These are phyloP conservation scores for Micrasema minimum DNA, from an alignment of 1,140 invertebrate genomes.

Conservation along the genomic window DNA sequence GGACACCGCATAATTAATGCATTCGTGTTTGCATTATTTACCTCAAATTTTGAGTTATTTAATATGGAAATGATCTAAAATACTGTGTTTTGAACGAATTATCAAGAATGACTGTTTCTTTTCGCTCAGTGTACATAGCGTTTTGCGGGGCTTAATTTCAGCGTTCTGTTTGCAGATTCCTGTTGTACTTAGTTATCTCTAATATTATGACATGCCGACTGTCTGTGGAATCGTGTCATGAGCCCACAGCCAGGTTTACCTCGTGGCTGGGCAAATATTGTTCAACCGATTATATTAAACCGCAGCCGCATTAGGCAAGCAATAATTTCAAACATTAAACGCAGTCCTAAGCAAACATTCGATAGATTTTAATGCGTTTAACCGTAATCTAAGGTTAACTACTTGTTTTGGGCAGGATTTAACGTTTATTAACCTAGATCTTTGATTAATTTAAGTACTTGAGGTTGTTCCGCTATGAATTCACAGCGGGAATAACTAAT, in stretches of 20 bases:
- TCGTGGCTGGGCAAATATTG: slow-evolving; percentile 28
- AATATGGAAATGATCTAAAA: no score
- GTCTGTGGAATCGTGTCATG: slow-evolving; percentile 1
- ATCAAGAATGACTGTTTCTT: no score
- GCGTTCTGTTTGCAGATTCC: no score
- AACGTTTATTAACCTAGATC: slow-evolving; percentile 35
- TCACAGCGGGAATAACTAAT: slow-evolving; percentile 17
- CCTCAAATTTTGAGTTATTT: no score
- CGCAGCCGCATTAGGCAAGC: slow-evolving; percentile 21
- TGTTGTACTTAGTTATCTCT: no score
- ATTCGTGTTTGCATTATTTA: no score
- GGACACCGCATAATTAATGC: no score
- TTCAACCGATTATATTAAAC: slow-evolving; percentile 31
- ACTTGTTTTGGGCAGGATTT: slow-evolving; percentile 32
- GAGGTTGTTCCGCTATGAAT: slow-evolving; percentile 15
- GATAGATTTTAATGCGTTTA: slow-evolving; percentile 38
- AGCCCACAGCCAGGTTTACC: slow-evolving; percentile 25
- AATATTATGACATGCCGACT: no score
- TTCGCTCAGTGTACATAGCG: no score
- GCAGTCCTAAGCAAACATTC: slow-evolving; percentile 37
- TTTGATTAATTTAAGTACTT: slow-evolving; percentile 35
- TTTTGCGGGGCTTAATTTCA: no score
- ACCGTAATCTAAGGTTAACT: slow-evolving; percentile 40
- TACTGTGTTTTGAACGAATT: no score
- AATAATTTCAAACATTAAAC: slow-evolving; percentile 37